Conservation (phyloP, 2,797 vertebrate species). For the Orestias chungarensis region DNA sequence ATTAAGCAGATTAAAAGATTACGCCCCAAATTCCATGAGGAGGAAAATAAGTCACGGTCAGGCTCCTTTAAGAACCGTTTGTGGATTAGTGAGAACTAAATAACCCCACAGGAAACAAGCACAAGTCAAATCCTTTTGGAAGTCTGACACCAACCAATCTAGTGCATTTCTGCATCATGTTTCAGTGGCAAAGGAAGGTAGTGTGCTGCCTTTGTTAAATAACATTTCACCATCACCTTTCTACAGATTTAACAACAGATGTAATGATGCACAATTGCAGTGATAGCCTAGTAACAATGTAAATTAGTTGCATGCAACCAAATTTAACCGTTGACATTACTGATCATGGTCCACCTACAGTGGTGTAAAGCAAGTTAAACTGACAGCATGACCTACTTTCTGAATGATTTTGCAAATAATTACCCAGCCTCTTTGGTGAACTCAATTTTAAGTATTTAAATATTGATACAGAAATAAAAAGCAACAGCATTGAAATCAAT, state of each 20-base stretch:
- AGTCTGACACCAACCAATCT: neutral
- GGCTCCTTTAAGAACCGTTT: constrained; percentile 22
- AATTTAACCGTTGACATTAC: neutral
- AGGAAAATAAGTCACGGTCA: constrained; percentile 56
- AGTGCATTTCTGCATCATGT: neutral
- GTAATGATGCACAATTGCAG: too few relatives aligned
- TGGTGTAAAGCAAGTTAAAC: neutral
- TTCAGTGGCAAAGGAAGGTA: neutral
- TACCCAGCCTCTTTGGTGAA: neutral
- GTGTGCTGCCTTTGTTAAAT: neutral
- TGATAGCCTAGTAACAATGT: neutral
- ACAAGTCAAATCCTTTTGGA: neutral
- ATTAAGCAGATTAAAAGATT: constrained; percentile 80
- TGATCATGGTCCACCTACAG: too few relatives aligned
- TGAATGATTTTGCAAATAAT: neutral
- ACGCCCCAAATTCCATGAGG: constrained; percentile 61
- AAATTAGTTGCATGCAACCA: neutral
- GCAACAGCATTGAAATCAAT: neutral
- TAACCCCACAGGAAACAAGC: neutral
- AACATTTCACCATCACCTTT: neutral
- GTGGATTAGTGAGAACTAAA: constrained; percentile 2
- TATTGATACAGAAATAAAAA: neutral
- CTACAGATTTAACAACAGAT: neutral
- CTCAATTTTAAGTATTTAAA: neutral
- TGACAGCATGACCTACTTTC: neutral